phyloP scores from a whole-genome alignment of 2,113 vertebrate species.

The Sinocyclocheilus grahami region DNA sequence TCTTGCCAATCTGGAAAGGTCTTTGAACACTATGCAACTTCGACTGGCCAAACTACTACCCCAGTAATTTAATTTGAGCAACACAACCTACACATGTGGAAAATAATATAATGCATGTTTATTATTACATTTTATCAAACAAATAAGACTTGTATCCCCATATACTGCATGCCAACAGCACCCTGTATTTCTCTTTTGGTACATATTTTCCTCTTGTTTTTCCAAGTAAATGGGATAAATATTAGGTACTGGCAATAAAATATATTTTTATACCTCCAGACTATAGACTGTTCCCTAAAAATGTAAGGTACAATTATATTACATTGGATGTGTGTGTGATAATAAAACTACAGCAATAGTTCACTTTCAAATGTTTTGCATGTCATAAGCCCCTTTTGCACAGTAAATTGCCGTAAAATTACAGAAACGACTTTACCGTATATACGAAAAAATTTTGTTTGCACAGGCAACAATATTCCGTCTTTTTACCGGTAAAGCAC shows the following conservation, averaged over 20 bases:
- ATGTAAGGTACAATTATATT: not conserved
- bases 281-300: constrained; percentile 7
- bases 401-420: too few species aligned
- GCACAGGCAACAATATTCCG: too few species aligned
- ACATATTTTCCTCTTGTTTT: constrained; percentile 40
- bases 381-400: too few species aligned
- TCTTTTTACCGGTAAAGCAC: too few species aligned
- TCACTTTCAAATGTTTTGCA: not conserved
- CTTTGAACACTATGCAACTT: constrained; percentile 67
- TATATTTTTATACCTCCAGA: constrained; percentile 49
- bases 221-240: constrained; percentile 29
- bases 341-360: not conserved
- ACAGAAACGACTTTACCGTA: too few species aligned
- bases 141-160: not conserved
- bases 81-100: not conserved
- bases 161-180: constrained; percentile 45
- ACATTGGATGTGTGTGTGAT: too few species aligned
- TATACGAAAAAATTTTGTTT: too few species aligned
- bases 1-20: constrained; percentile 69
- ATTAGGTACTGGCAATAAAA: constrained; percentile 37
- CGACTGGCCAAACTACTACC: constrained; percentile 68
- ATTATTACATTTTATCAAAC: not conserved
- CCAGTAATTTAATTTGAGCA: constrained; percentile 50
- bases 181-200: constrained; percentile 12
- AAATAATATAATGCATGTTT: constrained; percentile 3